Conservation (phyloP, 2,797 vertebrate species). For the Halcyon badia region DNA sequence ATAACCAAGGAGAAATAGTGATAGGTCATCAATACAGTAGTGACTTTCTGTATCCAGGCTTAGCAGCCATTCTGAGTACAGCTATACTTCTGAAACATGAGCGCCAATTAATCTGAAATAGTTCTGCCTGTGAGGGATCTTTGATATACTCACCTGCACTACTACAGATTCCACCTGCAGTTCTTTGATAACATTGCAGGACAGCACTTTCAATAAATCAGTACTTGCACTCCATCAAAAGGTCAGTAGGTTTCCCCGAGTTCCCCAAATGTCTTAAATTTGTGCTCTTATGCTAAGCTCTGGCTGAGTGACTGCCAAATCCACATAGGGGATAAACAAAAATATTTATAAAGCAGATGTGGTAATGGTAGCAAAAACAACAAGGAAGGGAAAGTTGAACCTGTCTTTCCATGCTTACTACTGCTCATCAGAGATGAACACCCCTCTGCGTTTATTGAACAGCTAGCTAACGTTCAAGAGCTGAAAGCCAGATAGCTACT, state of each 20-base stretch:
- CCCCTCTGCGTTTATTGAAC: background rate
- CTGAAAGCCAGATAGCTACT: background rate
- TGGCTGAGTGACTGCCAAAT: background rate
- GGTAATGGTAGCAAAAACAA: background rate
- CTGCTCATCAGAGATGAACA: background rate
- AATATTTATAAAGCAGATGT: background rate
- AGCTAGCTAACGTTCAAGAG: background rate
- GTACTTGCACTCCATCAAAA: background rate
- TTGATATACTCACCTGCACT: background rate
- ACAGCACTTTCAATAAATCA: background rate
- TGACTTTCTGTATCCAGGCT: background rate
- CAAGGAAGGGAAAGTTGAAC: background rate
- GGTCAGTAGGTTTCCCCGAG: background rate
- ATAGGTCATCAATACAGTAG: background rate
- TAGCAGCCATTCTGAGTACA: background rate
- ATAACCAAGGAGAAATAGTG: background rate
- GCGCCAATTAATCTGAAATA: background rate
- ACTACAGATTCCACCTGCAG: background rate
- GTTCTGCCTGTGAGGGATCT: background rate
- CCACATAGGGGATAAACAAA: background rate
- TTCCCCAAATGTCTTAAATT: background rate
- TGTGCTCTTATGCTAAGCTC: background rate
- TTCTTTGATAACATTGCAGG: background rate
- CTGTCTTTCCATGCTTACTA: background rate
- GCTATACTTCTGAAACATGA: background rate